Base-by-base conservation (phyloP, 2,113 vertebrate genomes). In the Turdus rufiventris region DNA sequence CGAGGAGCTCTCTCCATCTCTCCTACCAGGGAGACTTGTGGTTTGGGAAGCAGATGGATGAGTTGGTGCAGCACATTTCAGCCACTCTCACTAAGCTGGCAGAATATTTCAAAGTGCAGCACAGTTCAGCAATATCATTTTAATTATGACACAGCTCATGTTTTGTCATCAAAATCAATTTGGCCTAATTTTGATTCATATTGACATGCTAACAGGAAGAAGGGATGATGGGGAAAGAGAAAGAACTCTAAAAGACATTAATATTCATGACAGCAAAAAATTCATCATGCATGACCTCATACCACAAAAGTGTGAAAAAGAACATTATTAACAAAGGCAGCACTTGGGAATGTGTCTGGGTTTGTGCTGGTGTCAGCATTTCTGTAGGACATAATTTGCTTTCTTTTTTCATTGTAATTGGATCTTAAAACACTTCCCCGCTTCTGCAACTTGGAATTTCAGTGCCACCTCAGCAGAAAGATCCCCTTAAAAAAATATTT, bases 151-250 rank as follows among this genome's bases (percentile, higher is more conserved):
- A 93, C 73, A 61, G 78, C 50, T 84, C 74, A 79, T 63, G 57
- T 77, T 95, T 93, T 85, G 78, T 51, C 75, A 88, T n/a, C 45
- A 51, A 63, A 33, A 92, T 74, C 57, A 57, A 91, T 95, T 65
- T 75, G 82, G 85, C 85, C 85, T 93, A 67, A 91, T 97, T 97
- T 96, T 84, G 51, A 83, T 93, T 94, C 68, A 67, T 68, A 57
- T 50, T 71, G 87, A 67, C 72, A 61, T 13, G 18, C 56, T 70
- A 93, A 87, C 61, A 84, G 63, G 89, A 85, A 82, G 66, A 25
- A 70, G 68, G 45, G 68, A 65, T 2, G 25, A 85, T 74, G 48
- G 23, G 65, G 58, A 94, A 77, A 89, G 60, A 45, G 50, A 77
- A 66, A 28, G 54, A 73, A 25, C 23, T 58, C 53, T 33, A 20